Base-by-base conservation (phyloP, 2,888 invertebrate species). In the Euclidia mi region DNA sequence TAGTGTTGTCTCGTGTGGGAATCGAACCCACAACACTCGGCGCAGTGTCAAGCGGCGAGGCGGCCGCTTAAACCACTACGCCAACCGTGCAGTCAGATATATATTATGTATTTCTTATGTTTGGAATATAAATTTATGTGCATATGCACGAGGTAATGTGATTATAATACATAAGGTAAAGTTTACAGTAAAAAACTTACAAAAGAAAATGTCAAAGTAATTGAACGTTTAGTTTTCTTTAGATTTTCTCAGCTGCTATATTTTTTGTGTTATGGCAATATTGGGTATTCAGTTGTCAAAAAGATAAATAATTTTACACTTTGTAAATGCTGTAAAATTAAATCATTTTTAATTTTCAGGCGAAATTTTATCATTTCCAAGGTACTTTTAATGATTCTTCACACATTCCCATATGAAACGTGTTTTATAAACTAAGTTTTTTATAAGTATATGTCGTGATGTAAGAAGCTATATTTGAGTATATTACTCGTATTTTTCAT, bases 401-500 rank as follows among this genome's bases (percentile, higher is more conserved):
- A 18, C 28, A 6, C 9, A 42, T 11, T 35, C 12, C 1, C 31
- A 12, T 6, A 43, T 44, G 12, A 11, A 28, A 35, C 12, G 32
- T 31, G 10, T 42, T 17, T 6, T 28, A 29, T 14, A 12, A 17
- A 17, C 14, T 11, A 10, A 20, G 38, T 46, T 63, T 53, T 40
- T 34, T 15, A 37, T 17, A 45, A 46, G 20, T 46, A 35, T 32
- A 46, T 56, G 59, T 79, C 78, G 81, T 92, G 92, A 92, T 92
- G 92, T 92, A 92, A 92, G 92, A 92, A 71, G 64, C 64, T 67
- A 58, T 70, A 70, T 78, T 73, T 67, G 50, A 38, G 28, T 28
- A 42, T 66, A 73, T 76, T 77, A 60, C 48, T 38, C 10, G 14
- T n/a, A 57, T 56, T 56, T 76, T 47, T 28, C 11, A 1, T 31